phyloP scores from a whole-genome alignment of 2,888 invertebrate genomes.

The Parnassius glacialis region DNA sequence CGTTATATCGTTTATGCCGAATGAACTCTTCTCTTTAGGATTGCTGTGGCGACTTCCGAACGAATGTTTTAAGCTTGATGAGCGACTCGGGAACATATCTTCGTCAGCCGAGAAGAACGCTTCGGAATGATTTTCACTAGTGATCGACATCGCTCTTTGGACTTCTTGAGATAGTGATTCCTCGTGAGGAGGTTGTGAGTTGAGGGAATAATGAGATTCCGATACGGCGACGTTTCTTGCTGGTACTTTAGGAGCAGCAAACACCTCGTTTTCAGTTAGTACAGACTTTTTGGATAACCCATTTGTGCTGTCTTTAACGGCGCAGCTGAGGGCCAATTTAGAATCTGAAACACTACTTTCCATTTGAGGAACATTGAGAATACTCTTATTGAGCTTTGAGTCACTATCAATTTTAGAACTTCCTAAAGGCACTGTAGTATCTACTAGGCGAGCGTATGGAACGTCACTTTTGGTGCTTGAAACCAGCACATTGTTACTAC shows the following conservation, averaged over 20 bases:
- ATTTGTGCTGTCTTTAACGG: constrained; percentile 74
- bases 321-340: constrained; percentile 89
- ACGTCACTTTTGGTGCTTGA: constrained; percentile 83
- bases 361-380: constrained; percentile 79
- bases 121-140: constrained; percentile 94
- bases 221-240: constrained; percentile 80
- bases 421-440: constrained; percentile 80
- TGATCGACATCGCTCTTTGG: constrained; percentile 92
- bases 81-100: constrained; percentile 87
- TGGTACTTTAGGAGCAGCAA: constrained; percentile 65
- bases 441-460: constrained; percentile 89
- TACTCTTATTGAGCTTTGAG: constrained; percentile 83
- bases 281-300: constrained; percentile 50
- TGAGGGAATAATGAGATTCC: constrained; percentile 85
- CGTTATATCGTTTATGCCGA: constrained; percentile 70
- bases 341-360: constrained; percentile 94
- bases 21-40: constrained; percentile 78
- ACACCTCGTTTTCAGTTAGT: constrained; percentile 51
- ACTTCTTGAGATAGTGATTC: constrained; percentile 83
- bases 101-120: constrained; percentile 97
- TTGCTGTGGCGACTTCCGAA: constrained; percentile 73
- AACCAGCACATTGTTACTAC: constrained; percentile 64
- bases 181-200: constrained; percentile 79
- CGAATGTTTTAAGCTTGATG: constrained; percentile 85
- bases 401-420: constrained; percentile 86